Conservation (phyloP, 2,113 vertebrate species). For the Tupaia chinensis region DNA sequence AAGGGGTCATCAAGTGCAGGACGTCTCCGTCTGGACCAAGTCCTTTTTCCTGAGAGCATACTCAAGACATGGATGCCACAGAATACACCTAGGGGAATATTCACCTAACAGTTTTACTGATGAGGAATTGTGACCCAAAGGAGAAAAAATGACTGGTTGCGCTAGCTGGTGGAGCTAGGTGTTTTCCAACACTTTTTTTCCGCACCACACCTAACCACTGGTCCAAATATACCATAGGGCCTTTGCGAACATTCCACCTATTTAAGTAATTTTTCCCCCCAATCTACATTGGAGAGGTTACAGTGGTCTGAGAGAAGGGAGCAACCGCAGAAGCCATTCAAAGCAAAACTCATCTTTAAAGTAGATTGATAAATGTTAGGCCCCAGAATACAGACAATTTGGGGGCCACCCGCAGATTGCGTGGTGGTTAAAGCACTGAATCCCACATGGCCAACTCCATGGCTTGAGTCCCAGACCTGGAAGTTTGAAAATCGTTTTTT, state of each 20-base stretch:
- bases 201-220: background rate
- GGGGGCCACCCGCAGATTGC: too few species aligned
- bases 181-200: background rate
- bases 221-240: background rate
- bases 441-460: too few species aligned
- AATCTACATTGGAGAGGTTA: background rate
- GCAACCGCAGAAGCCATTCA: background rate
- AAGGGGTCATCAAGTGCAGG: background rate
- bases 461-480: too few species aligned
- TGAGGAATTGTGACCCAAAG: slow-evolving; percentile 24
- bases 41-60: background rate
- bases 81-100: background rate
- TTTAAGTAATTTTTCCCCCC: background rate
- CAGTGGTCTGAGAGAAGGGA: background rate
- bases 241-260: background rate
- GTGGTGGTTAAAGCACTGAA: too few species aligned
- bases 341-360: slow-evolving; percentile 34
- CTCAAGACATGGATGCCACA: background rate
- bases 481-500: too few species aligned
- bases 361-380: background rate
- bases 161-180: background rate
- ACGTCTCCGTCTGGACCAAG: background rate
- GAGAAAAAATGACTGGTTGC: background rate
- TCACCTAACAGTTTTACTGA: background rate
- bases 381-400: background rate